Evolutionary conservation across 2,797 vertebrate genomes (phyloP).

Genomic region (Gorsachius magnificus): DNA sequence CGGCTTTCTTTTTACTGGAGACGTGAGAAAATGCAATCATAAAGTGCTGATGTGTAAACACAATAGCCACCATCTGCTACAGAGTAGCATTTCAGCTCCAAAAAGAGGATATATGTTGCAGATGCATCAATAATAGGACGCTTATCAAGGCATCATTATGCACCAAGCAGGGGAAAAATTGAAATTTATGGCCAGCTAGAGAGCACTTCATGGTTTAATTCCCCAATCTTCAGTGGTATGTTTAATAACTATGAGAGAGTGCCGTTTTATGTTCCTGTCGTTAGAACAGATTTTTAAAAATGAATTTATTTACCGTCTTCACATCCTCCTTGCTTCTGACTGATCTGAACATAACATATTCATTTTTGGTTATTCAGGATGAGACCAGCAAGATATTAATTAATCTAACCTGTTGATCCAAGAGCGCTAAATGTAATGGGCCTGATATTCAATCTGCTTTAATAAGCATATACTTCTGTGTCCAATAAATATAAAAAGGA

Average conservation of each 20-base stretch:
- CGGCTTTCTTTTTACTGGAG: slow-evolving; percentile 75
- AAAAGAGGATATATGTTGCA: slow-evolving; percentile 68
- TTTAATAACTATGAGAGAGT: slow-evolving; percentile 71
- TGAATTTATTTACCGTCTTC: slow-evolving; percentile 61
- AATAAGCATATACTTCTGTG: background rate
- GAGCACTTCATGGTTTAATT: slow-evolving; percentile 78
- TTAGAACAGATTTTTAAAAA: slow-evolving; percentile 42
- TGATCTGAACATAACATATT: background rate
- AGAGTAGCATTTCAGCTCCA: slow-evolving; percentile 69
- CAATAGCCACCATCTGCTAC: slow-evolving; percentile 77
- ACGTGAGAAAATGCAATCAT: slow-evolving; percentile 79
- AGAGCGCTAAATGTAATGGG: slow-evolving; percentile 10
- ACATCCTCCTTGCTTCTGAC: slow-evolving; percentile 43
- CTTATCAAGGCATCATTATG: slow-evolving; percentile 77
- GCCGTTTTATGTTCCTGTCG: slow-evolving; percentile 57
- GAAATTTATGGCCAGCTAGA: slow-evolving; percentile 76
- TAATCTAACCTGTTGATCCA: slow-evolving; percentile 68
- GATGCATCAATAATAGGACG: slow-evolving; percentile 74
- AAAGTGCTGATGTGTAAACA: slow-evolving; percentile 87
- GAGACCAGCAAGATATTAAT: slow-evolving; percentile 62
- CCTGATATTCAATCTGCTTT: background rate
- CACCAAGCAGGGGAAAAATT: slow-evolving; percentile 67
- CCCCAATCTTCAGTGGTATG: slow-evolving; percentile 63
- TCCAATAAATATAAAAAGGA: background rate
- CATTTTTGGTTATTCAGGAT: slow-evolving; percentile 43